Percentiles rank a stretch among this genome's conserved stretches.
Conservation (phyloP, 2,113 vertebrate species). For the Eudyptes chrysolophus region DNA sequence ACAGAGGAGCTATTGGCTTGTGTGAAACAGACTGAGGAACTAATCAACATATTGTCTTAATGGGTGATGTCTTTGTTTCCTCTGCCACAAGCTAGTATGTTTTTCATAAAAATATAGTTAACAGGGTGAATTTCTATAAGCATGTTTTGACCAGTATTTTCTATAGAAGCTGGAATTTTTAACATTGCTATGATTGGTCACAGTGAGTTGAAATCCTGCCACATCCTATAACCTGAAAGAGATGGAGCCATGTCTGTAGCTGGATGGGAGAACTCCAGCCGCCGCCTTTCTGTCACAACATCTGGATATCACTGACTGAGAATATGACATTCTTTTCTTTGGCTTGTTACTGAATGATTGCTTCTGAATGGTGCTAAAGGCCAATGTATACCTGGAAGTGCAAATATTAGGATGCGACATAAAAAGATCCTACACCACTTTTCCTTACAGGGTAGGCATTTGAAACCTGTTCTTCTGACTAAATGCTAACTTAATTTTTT, state of each 20-base stretch:
- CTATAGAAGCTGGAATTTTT: neutral
- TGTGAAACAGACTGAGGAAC: neutral
- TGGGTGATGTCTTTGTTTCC: neutral
- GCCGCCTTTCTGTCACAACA: neutral
- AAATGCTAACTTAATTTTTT: neutral
- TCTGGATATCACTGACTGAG: neutral
- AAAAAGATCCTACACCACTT: neutral
- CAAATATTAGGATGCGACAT: neutral
- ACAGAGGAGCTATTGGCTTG: neutral
- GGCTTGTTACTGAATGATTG: neutral
- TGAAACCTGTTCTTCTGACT: neutral
- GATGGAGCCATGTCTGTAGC: neutral
- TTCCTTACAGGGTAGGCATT: neutral
- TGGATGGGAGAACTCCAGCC: neutral
- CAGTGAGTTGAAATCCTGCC: neutral
- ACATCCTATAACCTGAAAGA: neutral
- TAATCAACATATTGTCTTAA: neutral
- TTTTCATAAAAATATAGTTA: neutral
- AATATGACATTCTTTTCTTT: neutral
- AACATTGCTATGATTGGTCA: rapidly evolving
- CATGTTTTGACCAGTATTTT: neutral
- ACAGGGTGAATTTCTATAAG: neutral
- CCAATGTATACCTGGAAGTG: neutral
- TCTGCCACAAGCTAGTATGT: neutral
- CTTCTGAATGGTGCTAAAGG: neutral